Evolutionary conservation across 2,888 invertebrate genomes (phyloP), one percentile per base, ranked within the genome.

Genomic region (Idaea straminata): DNA sequence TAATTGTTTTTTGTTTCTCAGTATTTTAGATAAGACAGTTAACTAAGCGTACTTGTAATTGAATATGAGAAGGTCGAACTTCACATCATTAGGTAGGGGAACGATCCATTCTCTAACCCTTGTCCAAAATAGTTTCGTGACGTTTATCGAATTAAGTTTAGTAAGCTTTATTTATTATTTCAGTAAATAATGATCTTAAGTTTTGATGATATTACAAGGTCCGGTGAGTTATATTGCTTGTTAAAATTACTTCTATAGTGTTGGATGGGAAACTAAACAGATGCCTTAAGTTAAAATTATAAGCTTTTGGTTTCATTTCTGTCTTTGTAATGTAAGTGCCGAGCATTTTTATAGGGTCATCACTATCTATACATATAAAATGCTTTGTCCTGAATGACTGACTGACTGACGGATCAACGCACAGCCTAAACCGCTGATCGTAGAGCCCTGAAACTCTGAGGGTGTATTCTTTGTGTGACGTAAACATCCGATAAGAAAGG

Each of bases 21-120:
- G 47, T 13, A 47, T 47, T 25, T 47, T 47, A 47, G 6, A 10
- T 10, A 47, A 7, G 13, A 47, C 47, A 47, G 47, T 47, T 13
- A 47, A 47, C 13, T 47, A 47, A 47, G 47, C 47, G 47, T 47
- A 47, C 47, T 47, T 47, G 13, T 10, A 47, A 47, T 47, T 47
- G 47, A 47, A 47, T 47, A 47, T 47, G 47, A 47, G 47, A 47
- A 47, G 47, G 47, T 47, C 47, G 47, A 47, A 47, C 47, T 47
- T 47, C 47, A 47, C 47, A 47, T 47, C 47, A 47, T 47, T 47
- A 47, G 47, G 13, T 47, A 47, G 47, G 47, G 47, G 47, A 47
- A 47, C 47, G 7, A 47, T 47, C 47, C 47, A 47, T 47, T 47
- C 47, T 10, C 0, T 47, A 47, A 47, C 47, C 47, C 47, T 47